These are phyloP conservation scores for Probosciger aterrimus DNA, from an alignment of 2,113 vertebrate genomes.

Conservation along the genomic window DNA sequence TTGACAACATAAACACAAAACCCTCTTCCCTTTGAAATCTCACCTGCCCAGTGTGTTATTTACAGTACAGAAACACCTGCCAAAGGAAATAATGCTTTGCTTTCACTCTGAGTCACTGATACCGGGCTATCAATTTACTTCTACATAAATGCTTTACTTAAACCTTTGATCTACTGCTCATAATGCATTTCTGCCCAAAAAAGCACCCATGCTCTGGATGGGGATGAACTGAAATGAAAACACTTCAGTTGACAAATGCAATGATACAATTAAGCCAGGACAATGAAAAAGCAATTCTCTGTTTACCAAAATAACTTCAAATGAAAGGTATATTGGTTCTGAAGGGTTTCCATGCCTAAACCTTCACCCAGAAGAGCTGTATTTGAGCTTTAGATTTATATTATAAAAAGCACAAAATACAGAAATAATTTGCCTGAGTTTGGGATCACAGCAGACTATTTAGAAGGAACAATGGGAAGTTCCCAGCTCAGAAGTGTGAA, in stretches of 20 bases:
- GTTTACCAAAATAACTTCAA: constrained; percentile 19
- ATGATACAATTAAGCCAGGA: not conserved
- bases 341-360: not conserved
- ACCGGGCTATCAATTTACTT: not conserved
- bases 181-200: not conserved
- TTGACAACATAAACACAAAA: constrained; percentile 10
- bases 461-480: not conserved
- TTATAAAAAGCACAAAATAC: not conserved
- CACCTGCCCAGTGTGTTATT: not conserved
- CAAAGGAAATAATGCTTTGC: constrained; percentile 35
- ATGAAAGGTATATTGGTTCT: not conserved
- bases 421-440: not conserved
- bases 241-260: constrained; percentile 28
- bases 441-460: not conserved
- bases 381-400: not conserved
- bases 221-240: not conserved
- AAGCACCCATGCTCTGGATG: not conserved
- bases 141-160: not conserved
- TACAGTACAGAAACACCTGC: constrained; percentile 1
- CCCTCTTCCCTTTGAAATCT: not conserved
- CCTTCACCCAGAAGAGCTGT: not conserved
- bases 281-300: constrained; percentile 7
- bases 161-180: constrained; percentile 8
- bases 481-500: not conserved
- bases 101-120: not conserved